Base-by-base conservation (phyloP, 2,797 vertebrate genomes). In the Hydrocynus forskahlii region DNA sequence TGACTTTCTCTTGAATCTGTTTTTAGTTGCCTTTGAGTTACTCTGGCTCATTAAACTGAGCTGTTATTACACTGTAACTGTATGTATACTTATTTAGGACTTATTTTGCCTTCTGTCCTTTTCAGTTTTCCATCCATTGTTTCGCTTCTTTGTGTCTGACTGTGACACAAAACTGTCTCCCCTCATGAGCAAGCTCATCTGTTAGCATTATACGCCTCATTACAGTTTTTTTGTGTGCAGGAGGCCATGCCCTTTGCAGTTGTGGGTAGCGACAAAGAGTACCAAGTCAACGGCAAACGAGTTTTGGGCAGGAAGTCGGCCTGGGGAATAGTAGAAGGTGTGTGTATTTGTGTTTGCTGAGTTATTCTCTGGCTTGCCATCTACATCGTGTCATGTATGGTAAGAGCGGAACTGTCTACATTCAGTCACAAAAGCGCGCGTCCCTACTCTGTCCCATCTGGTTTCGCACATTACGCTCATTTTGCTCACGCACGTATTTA, bases 321-420 rank as follows among this genome's bases (percentile, higher is more conserved):
- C 0, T 99, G 98, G 97, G 98, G 98, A 81, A 96, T 99, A 84
- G 96, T 99, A 70, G 98, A 99, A 95, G 97, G 98, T 99, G 90
- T 66, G 43, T 50, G 13, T 10, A 12, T 67, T 35, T 63, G 57
- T 64, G 29, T 43, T 50, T 66, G 45, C 43, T 69, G 40, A 48
- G n/a, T 45, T 12, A 40, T 48, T 57, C 50, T 69, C 55, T 52
- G 43, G 12, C 38, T 35, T 75, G 14, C 9, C 23, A 68, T 14
- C 43, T 60, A 75, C n/a, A 69, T 76, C 55, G 63, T 19, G 16
- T 72, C 25, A 70, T 16, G 35, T 52, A 13, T 6, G 7, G 55
- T 9, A 60, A 38, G 7, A 75, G 17, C 29, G 10, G 67, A 38
- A 38, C 19, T 72, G 70, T 19, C 52, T 38, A 1, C 45, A 55